Evolutionary conservation across 2,888 invertebrate species (phyloP).

Genomic region (Chrysolina oricalcia): DNA sequence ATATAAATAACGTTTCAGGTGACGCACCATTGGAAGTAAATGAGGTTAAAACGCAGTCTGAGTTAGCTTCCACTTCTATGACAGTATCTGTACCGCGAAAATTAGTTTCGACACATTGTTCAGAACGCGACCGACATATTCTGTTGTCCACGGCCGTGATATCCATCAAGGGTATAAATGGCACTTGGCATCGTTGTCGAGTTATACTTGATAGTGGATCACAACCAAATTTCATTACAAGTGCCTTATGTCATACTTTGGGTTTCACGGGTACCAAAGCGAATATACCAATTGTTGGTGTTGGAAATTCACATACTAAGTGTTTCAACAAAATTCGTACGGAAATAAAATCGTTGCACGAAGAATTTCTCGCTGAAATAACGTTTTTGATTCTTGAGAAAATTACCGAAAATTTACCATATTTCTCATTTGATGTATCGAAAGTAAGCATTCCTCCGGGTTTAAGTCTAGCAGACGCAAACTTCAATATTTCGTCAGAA

Average conservation of each 20-base stretch:
- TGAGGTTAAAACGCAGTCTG: background rate
- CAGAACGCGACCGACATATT: background rate
- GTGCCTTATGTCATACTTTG: background rate
- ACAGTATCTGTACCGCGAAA: background rate
- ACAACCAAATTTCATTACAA: slow-evolving; percentile 30
- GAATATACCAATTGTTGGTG: slow-evolving; percentile 27
- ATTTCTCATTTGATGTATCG: slow-evolving; percentile 1
- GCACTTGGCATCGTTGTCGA: background rate
- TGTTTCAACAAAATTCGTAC: background rate
- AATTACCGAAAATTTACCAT: slow-evolving; percentile 24
- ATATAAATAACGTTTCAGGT: background rate
- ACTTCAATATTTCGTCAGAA: slow-evolving; percentile 13
- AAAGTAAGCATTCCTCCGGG: slow-evolving; percentile 6
- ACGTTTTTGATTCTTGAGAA: slow-evolving; percentile 26
- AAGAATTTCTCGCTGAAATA: slow-evolving; percentile 17
- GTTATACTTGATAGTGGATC: slow-evolving; percentile 30
- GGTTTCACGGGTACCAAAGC: background rate
- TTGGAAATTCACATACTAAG: slow-evolving; percentile 4
- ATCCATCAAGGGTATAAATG: background rate
- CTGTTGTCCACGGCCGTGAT: slow-evolving; percentile 28
- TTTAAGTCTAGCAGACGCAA: slow-evolving; percentile 19
- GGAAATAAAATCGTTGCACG: slow-evolving; percentile 23
- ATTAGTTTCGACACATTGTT: slow-evolving; percentile 20
- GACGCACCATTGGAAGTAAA: background rate
- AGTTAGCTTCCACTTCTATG: background rate